Base-by-base conservation (phyloP, 1,140 invertebrate species). In the Cydia fagiglandana region DNA sequence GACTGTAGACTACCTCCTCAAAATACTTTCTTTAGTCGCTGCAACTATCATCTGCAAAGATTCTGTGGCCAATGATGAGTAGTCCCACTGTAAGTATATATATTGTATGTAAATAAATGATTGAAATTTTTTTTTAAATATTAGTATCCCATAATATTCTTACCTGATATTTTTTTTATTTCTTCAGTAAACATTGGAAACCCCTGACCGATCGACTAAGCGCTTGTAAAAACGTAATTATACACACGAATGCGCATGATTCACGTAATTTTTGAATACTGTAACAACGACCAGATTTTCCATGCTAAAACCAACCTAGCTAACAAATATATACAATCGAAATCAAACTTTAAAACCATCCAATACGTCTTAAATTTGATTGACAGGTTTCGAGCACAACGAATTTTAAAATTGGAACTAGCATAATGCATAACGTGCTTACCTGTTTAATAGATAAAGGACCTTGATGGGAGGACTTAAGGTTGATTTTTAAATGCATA, bases 261-360 rank as follows among this genome's bases (percentile, higher is more conserved):
- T 85, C 87, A 89, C 86, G 87, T 88, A 89, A 89, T 88, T 88
- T 88, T 90, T 89, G 82, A 87, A 87, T 86, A 86, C 81, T 83
- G 80, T 88, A 84, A 85, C 83, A 83, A 86, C 73, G 81, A 15
- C n/a, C 53, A 56, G 53, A 56, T 56, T 24, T 24, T 24, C 75
- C 74, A 84, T 78, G 81, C 81, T 78, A 80, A 86, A 86, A 88
- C 74, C 74, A 75, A 77, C 83, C 77, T 73, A 86, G 74, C 24
- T 64, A 70, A 68, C 61, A 78, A 13, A 20, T 30, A 4, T 9
- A 50, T 20, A 64, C 73, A 81, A 64, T 6, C 47, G 30, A 87
- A 85, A 86, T 73, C 77, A 24, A 73, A 82, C 84, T 76, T 56
- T 80, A 83, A 50, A 7, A 2, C 4, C 0, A 38, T 15, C 0